Percentiles rank a stretch among this genome's conserved stretches.
Evolutionary conservation across 2,113 vertebrate species (phyloP).

Genomic region (Nibea coibor): DNA sequence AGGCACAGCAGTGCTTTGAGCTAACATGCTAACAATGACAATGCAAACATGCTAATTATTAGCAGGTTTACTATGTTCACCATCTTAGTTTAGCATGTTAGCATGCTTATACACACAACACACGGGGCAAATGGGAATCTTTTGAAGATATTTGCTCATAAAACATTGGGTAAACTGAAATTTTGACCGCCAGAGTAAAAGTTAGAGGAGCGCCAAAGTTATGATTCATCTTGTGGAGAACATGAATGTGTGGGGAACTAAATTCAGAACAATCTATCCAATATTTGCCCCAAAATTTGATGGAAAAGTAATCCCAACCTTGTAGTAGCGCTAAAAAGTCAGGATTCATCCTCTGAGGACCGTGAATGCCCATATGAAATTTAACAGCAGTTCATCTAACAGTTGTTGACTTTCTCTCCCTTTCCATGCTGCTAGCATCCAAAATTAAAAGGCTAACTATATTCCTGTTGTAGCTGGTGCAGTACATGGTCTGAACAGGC

Average conservation of each 20-base stretch:
- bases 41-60: not conserved
- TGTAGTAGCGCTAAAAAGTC: not conserved
- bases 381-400: not conserved
- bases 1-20: not conserved
- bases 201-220: not conserved
- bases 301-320: not conserved
- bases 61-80: not conserved
- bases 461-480: conserved; percentile 26
- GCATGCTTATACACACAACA: not conserved
- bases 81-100: not conserved
- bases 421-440: not conserved
- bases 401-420: not conserved
- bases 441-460: not conserved
- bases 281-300: not conserved
- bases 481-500: conserved; percentile 60
- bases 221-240: not conserved
- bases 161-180: not conserved
- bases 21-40: not conserved
- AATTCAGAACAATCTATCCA: not conserved
- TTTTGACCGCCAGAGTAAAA: too few relatives aligned
- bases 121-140: not conserved
- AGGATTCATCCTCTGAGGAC: not conserved
- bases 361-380: not conserved
- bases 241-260: not conserved
- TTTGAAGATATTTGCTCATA: not conserved